Evolutionary conservation across 2,797 vertebrate genomes (phyloP), one percentile per base, ranked within the genome.

Genomic region (Lemur catta): DNA sequence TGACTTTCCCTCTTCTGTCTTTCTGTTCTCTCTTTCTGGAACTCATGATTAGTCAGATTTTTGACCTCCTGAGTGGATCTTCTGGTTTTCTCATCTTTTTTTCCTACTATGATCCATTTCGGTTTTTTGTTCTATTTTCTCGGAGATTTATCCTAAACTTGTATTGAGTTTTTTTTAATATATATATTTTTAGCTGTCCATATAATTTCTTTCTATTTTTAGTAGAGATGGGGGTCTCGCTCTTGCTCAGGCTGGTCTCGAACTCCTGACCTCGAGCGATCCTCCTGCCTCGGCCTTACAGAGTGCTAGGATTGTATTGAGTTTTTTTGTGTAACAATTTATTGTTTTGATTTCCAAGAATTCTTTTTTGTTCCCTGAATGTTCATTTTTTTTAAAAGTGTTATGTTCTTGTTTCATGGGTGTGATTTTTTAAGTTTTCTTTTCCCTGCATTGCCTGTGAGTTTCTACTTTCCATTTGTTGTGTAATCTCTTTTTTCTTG

Each of bases 301-400:
- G 43, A 43, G 43, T 43, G 43, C 43, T 43, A 43, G 43, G 43
- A 43, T 43, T 43, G 43, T 43, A 43, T 43, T 43, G 43, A 43
- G 43, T 43, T 43, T 43, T 43, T 92, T 81, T 15, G 82, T 91
- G 88, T 91, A 15, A 79, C 9, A 85, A 26, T 82, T 94, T 76
- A 17, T 46, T 69, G 38, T 96, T 92, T 88, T 84, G 79, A 67
- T 84, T 84, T 95, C 48, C 15, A 65, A 35, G 76, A 74, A 41
- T 72, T 72, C 9, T 43, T 84, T 57, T 86, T 74, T 82, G 43
- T 72, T 72, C 82, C 30, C 24, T 38, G 82, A 48, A 59, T 72
- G 26, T 84, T 86, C 24, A 63, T 38, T 63, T 48, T 43, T 41
- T 69, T n/a, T 24, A 43, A 75, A 6, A 71, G 35, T 24, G 30